phyloP scores from a whole-genome alignment of 2,888 invertebrate species.

The Platynereis dumerilii region DNA sequence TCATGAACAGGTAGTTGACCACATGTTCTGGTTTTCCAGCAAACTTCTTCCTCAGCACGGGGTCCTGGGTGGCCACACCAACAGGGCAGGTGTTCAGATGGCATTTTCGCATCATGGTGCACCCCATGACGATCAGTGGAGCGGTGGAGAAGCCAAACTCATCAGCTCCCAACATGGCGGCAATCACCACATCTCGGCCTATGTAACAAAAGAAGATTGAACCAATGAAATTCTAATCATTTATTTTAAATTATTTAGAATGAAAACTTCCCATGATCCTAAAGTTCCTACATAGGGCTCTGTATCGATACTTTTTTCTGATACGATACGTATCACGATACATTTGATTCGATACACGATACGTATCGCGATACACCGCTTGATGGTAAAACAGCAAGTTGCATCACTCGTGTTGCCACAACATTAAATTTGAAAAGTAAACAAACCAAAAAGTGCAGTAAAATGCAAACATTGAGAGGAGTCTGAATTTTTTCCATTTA shows the following conservation, averaged over 20 bases:
- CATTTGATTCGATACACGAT: no score
- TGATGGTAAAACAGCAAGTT: no score
- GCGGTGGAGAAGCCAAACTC: slow-evolving; percentile 99
- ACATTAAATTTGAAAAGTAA: no score
- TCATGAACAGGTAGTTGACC: slow-evolving; percentile 94
- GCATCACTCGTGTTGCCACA: no score
- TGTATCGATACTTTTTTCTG: no score
- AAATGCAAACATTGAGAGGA: no score
- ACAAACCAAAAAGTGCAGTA: no score
- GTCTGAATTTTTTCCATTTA: no score
- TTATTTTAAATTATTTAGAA: background rate
- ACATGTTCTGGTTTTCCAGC: slow-evolving; percentile 97
- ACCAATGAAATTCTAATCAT: background rate
- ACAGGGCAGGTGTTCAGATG: slow-evolving; percentile 99
- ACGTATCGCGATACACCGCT: no score
- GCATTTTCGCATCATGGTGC: slow-evolving; percentile 99
- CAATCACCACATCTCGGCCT: slow-evolving; percentile 94
- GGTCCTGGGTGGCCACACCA: slow-evolving; percentile 97
- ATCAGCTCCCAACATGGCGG: slow-evolving; percentile 94
- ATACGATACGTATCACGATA: no score
- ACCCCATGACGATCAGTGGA: slow-evolving; percentile 95
- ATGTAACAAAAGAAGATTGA: slow-evolving; percentile 56
- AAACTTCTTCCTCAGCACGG: slow-evolving; percentile 91
- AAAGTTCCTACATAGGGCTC: no score
- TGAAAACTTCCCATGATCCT: background rate